A percentile compares a stretch with the other conserved stretches of the same genome.
Evolutionary conservation across 2,888 invertebrate genomes (phyloP).

Genomic region (Shargacucullia verbasci): DNA sequence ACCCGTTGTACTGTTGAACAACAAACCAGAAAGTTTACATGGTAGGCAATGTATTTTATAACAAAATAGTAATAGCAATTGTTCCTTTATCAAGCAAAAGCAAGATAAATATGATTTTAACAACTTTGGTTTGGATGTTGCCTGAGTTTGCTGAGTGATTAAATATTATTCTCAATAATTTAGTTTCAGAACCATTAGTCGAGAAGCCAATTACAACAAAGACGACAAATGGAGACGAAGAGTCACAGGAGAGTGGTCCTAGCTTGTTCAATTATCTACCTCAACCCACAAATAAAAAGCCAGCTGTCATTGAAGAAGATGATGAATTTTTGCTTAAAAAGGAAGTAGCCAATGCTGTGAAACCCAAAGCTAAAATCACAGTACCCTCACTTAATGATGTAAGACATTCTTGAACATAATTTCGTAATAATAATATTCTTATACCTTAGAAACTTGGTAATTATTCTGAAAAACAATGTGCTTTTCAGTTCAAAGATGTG

Average conservation of each 20-base stretch:
- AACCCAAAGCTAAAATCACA: constrained; percentile 90
- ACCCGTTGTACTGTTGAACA: constrained; percentile 60
- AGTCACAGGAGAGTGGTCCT: constrained; percentile 40
- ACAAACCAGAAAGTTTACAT: constrained; percentile 57
- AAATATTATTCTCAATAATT: no score
- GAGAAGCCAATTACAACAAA: constrained; percentile 16
- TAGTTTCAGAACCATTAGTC: constrained; percentile 32
- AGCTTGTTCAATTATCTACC: constrained; percentile 83
- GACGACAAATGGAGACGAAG: constrained; percentile 10
- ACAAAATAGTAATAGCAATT: no score
- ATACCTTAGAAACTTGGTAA: no score
- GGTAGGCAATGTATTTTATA: constrained; percentile 11
- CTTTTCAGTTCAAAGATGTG: constrained; percentile 89
- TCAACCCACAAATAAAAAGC: constrained; percentile 78
- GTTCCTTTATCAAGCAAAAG: no score
- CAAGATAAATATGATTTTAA: no score
- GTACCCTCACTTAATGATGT: constrained; percentile 92
- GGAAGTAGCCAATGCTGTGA: constrained; percentile 73
- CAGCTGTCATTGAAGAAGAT: constrained; percentile 86
- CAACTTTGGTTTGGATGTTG: no score
- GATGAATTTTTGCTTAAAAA: constrained; percentile 91
- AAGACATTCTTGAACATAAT: constrained; percentile 53
- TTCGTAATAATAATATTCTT: no score
- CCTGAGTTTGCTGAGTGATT: no score
- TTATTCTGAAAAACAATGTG: not conserved